These are phyloP conservation scores for Hucho hucho DNA, from an alignment of 2,113 vertebrate genomes.

Conservation along the genomic window DNA sequence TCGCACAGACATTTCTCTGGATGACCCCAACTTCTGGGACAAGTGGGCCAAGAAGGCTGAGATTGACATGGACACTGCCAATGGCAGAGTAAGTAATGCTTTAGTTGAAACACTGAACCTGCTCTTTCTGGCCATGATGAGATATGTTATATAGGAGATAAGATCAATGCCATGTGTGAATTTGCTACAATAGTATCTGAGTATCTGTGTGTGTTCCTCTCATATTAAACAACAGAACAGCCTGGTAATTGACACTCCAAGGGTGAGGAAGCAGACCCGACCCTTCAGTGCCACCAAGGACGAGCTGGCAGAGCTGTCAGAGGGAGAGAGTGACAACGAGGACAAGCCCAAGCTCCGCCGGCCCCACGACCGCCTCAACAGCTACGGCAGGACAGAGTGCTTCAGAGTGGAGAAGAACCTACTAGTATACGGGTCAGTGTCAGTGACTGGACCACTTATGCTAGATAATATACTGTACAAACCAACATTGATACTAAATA, in stretches of 20 bases:
- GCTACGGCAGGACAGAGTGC: conserved; percentile 95
- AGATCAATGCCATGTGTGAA: neutral
- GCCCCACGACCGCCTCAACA: conserved; percentile 87
- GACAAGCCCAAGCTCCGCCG: conserved; percentile 93
- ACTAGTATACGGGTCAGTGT: conserved; percentile 90
- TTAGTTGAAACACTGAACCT: neutral
- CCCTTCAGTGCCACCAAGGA: conserved; percentile 97
- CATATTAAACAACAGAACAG: conserved; percentile 82
- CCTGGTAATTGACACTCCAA: conserved; percentile 96
- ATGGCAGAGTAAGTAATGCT: conserved; percentile 88
- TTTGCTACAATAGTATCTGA: neutral
- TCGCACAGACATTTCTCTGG: conserved; percentile 96
- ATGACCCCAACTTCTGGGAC: conserved; percentile 99
- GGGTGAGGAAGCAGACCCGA: conserved; percentile 94
- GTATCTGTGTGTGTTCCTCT: neutral
- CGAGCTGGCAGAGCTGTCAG: conserved; percentile 92
- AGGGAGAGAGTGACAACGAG: conserved; percentile 90
- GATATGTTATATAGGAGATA: neutral
- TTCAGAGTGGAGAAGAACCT: conserved; percentile 98
- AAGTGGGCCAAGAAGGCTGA: conserved; percentile 99
- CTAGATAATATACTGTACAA: too few relatives aligned
- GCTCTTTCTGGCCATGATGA: neutral
- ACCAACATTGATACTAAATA: too few relatives aligned
- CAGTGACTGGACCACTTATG: neutral
- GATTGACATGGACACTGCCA: conserved; percentile 91